Conservation (phyloP, 2,113 vertebrate genomes). For the Rynchops niger region DNA sequence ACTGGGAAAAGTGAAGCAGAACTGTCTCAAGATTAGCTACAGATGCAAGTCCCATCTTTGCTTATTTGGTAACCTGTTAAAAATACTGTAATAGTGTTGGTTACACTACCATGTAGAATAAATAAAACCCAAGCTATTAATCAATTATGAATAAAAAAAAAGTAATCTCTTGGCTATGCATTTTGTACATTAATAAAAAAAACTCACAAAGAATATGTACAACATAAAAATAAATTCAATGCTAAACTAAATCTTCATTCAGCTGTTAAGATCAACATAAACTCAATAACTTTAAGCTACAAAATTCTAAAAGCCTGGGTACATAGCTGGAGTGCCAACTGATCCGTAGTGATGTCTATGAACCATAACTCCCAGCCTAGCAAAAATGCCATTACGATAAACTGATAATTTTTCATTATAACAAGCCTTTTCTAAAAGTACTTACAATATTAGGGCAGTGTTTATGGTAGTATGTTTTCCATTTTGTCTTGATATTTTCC, state of each 20-base stretch:
- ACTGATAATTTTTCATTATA: not conserved
- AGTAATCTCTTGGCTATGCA: not conserved
- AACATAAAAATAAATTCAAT: not conserved
- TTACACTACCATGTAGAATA: not conserved
- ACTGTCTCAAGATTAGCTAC: not conserved
- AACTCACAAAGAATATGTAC: not conserved
- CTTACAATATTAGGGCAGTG: not conserved
- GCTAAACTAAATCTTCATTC: not conserved
- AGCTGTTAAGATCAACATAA: not conserved
- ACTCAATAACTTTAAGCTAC: not conserved
- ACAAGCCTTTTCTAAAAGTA: not conserved
- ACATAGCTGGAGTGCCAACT: not conserved
- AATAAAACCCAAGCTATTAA: not conserved
- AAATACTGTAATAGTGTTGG: not conserved
- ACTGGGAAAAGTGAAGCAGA: not conserved
- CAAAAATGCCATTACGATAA: conserved; percentile 8
- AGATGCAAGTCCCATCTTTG: not conserved
- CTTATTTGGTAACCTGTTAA: not conserved
- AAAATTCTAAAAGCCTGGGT: not conserved
- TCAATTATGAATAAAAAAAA: not conserved
- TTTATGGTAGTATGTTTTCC: not conserved
- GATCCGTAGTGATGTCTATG: not conserved
- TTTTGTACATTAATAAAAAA: not conserved
- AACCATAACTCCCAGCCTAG: not conserved
- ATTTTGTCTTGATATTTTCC: not conserved